Evolutionary conservation across 53 echinoderm and acorn worm species (phyloP), one percentile per base, ranked within the genome.

Genomic region (Glandiceps talaboti): DNA sequence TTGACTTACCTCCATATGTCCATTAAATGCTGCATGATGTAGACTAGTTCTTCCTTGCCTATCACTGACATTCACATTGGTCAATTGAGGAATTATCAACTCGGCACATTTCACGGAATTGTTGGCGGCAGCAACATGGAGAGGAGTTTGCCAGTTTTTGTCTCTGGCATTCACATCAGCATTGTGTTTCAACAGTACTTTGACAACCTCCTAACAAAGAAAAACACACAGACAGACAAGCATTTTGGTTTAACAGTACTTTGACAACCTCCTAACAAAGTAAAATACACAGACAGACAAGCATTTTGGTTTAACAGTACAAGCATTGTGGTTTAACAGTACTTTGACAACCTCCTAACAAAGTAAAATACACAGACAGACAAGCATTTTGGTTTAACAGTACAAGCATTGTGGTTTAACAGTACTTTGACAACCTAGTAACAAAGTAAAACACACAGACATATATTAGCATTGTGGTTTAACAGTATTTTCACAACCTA

Each of bases 81-180:
- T 90, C 1, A 97, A 82, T 28, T 86, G 89, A 26, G 93, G 91
- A 79, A 97, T 91, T 73, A 97, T 86, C 26, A 89, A 81, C 1
- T 88, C 92, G 0, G 97, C 97, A n/a, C 92, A 92, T 81, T 97
- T 90, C 31, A 97, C 83, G 20, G 97, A 86, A 73, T 93, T 93
- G 75, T 97, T 91, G 14, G 97, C 97, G 14, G 97, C 91, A 0
- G 97, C 97, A 1, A 97, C 97, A 32, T 97, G 97, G 1, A 97
- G 88, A 25, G 97, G 97, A 14, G 97, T 97, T 87, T 97, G 97
- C 97, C 96, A 97, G 81, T 97, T 97, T 86, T 97, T 97, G 83
- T 97, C 97, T 1, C 97, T 30, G 10, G 97, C 96, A 33, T 97
- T 97, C 76, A 97, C 91, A 75, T 97, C 97, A 14, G 97, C 97